Percentiles rank a stretch among this genome's conserved stretches.
These are phyloP conservation scores for Melolontha melolontha DNA, from an alignment of 2,888 invertebrate genomes.

Conservation along the genomic window DNA sequence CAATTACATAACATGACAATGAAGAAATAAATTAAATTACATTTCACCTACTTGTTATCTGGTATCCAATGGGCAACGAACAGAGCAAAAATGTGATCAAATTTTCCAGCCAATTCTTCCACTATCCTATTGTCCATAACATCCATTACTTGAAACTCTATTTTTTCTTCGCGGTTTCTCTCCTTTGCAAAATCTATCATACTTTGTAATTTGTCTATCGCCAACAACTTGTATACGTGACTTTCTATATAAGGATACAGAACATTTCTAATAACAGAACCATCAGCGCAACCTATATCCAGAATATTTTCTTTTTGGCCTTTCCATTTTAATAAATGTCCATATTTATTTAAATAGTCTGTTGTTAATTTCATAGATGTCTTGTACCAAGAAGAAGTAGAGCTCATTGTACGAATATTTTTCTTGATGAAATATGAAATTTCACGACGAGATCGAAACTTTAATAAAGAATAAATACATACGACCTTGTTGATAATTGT, in stretches of 20 bases:
- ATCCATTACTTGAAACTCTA: slow-evolving; percentile 15
- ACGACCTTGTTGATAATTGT: too few species aligned
- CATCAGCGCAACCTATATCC: slow-evolving; percentile 19
- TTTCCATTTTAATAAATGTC: neutral
- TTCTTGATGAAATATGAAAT: too few species aligned
- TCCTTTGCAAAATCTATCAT: slow-evolving; percentile 2
- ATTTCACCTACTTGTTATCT: slow-evolving; percentile 6
- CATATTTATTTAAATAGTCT: neutral
- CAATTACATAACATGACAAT: too few species aligned
- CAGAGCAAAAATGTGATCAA: neutral
- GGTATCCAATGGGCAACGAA: slow-evolving; percentile 4
- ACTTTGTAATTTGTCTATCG: neutral
- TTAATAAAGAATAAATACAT: too few species aligned
- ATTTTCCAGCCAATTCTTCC: neutral
- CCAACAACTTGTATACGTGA: too few species aligned
- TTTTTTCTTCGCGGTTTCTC: neutral
- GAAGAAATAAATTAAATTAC: too few species aligned
- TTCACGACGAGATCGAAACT: too few species aligned
- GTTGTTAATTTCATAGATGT: too few species aligned
- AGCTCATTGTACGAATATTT: too few species aligned
- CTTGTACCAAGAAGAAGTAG: too few species aligned
- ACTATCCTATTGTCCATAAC: neutral
- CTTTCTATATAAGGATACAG: neutral
- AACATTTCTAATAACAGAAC: neutral
- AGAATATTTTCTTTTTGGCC: neutral